A percentile compares a stretch with the other conserved stretches of the same genome.
phyloP scores from a whole-genome alignment of 2,888 invertebrate genomes.

The Anodontia alba region DNA sequence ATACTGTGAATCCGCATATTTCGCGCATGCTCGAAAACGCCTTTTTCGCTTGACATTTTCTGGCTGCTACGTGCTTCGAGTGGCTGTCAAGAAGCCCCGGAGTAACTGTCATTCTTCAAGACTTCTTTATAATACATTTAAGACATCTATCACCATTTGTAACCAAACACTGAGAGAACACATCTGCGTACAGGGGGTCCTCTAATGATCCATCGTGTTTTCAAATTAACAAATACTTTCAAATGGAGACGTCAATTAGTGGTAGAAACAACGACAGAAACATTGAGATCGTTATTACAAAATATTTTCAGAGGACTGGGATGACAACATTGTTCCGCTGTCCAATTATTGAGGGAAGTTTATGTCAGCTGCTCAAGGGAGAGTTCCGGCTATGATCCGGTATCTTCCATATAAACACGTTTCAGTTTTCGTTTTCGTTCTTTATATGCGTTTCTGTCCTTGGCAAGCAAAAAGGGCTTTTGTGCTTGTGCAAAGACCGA shows the following conservation, averaged over 20 bases:
- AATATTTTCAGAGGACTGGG: slow-evolving; percentile 58
- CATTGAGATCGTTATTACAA: slow-evolving; percentile 57
- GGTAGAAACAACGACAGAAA: slow-evolving; percentile 51
- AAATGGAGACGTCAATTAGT: slow-evolving; percentile 55
- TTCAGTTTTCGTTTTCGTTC: too few relatives aligned
- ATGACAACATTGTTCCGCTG: slow-evolving; percentile 55
- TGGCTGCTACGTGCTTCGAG: not conserved
- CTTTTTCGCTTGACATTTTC: too few relatives aligned
- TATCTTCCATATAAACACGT: not conserved
- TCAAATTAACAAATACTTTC: slow-evolving; percentile 27
- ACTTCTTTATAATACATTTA: not conserved
- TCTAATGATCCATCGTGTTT: slow-evolving; percentile 19
- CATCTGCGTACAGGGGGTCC: slow-evolving; percentile 18
- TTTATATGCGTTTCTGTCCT: too few relatives aligned
- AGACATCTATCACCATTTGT: slow-evolving; percentile 22
- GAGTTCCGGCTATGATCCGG: not conserved
- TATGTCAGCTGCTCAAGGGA: slow-evolving; percentile 28
- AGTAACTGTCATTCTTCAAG: not conserved
- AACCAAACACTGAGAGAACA: slow-evolving; percentile 7
- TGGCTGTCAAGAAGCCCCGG: not conserved
- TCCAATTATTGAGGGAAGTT: slow-evolving; percentile 55
- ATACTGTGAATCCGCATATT: too few relatives aligned
- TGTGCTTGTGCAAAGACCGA: too few relatives aligned
- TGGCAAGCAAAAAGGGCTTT: too few relatives aligned
- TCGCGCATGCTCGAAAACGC: too few relatives aligned